Evolutionary conservation across 2,888 invertebrate species (phyloP).

Genomic region (Synanthedon andrenaeformis): DNA sequence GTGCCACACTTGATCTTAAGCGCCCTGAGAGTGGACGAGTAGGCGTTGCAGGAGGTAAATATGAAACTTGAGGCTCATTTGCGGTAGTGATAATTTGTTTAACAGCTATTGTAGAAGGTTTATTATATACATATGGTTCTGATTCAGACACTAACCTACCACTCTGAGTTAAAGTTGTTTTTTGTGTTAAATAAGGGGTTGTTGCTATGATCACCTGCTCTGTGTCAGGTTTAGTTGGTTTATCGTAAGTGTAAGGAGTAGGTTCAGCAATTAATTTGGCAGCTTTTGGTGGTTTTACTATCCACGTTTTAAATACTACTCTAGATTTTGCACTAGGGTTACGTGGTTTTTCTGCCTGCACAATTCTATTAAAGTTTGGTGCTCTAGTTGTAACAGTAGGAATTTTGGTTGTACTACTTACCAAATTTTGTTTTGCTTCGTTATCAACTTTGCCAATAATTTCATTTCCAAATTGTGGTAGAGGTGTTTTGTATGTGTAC

Average conservation of each 20-base stretch:
- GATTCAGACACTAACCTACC: slow-evolving; percentile 6
- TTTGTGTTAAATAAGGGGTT: slow-evolving; percentile 33
- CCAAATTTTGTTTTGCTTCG: slow-evolving; percentile 49
- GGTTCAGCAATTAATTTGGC: slow-evolving; percentile 34
- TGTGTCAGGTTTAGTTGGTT: slow-evolving; percentile 25
- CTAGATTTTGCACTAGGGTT: slow-evolving; percentile 38
- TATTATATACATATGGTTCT: slow-evolving; percentile 19
- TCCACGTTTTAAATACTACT: slow-evolving; percentile 59
- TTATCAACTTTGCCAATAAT: slow-evolving; percentile 24
- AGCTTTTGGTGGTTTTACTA: slow-evolving; percentile 49
- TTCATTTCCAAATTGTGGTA: slow-evolving; percentile 23
- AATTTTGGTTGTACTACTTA: slow-evolving; percentile 38
- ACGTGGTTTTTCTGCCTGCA: slow-evolving; percentile 38
- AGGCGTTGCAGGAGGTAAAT: slow-evolving; percentile 25
- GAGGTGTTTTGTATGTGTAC: slow-evolving; percentile 25
- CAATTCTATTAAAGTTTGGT: slow-evolving; percentile 40
- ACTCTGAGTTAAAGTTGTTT: slow-evolving; percentile 7
- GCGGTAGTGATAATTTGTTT: slow-evolving; percentile 22
- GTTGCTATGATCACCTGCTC: slow-evolving; percentile 25
- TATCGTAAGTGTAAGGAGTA: slow-evolving; percentile 36
- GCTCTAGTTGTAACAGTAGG: slow-evolving; percentile 51
- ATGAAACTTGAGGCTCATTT: slow-evolving; percentile 21
- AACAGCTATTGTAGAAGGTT: slow-evolving; percentile 26
- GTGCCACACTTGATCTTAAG: slow-evolving; percentile 13
- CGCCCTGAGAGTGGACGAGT: slow-evolving; percentile 19